Conservation (phyloP, 2,113 vertebrate genomes). For the Ramphastos sulfuratus region DNA sequence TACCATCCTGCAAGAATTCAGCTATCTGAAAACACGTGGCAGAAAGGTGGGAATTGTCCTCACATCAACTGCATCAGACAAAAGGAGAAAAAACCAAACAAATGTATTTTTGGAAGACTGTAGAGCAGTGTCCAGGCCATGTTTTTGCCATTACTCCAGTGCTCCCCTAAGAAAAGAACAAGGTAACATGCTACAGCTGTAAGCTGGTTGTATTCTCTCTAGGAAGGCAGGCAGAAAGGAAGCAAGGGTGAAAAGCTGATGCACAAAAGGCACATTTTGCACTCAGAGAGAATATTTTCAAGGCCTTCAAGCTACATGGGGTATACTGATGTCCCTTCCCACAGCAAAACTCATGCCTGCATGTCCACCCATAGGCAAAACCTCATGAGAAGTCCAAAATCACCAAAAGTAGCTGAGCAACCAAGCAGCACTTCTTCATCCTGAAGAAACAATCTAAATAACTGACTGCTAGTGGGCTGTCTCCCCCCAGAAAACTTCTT, state of each 20-base stretch:
- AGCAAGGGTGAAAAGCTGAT: not conserved
- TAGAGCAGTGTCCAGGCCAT: not conserved
- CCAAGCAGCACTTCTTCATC: not conserved
- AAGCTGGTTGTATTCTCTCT: not conserved
- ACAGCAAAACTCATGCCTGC: not conserved
- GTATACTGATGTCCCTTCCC: not conserved
- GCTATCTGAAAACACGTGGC: conserved; percentile 5
- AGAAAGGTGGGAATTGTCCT: conserved; percentile 44
- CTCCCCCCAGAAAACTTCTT: not conserved
- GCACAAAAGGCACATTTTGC: not conserved
- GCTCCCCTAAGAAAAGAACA: conserved; percentile 15
- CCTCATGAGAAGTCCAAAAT: conserved; percentile 39
- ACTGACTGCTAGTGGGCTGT: not conserved
- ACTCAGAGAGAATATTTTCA: not conserved
- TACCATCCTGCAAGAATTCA: not conserved
- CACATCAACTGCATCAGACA: not conserved
- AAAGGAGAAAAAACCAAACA: not conserved
- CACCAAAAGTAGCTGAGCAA: conserved; percentile 30
- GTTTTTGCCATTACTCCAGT: conserved; percentile 32
- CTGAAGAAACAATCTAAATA: not conserved
- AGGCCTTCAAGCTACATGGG: not conserved
- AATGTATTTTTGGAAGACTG: not conserved
- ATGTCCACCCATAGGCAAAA: not conserved
- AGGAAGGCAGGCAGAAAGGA: not conserved
- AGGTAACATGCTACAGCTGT: not conserved